Evolutionary conservation across 2,888 invertebrate species (phyloP).

Genomic region (Leptarthrus brevirostris): DNA sequence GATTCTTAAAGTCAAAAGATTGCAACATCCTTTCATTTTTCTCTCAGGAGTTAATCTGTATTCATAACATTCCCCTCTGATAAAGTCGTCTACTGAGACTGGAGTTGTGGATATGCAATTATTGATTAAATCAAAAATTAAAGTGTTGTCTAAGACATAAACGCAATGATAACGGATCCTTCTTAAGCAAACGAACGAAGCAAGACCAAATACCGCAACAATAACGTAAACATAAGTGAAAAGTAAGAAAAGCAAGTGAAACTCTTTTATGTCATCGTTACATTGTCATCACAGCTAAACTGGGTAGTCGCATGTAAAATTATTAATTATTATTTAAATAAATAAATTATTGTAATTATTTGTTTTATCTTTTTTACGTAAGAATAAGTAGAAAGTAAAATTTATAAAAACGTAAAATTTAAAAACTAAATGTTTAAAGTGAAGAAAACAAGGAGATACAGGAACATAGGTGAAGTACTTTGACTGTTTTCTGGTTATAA

Average conservation of each 20-base stretch:
- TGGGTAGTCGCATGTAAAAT: conserved; percentile 69
- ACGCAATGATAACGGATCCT: no score
- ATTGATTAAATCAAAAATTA: no score
- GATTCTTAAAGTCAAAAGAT: no score
- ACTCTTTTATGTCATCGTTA: neutral
- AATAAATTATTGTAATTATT: conserved; percentile 47
- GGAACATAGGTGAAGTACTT: conserved; percentile 23
- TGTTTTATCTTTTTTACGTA: conserved; percentile 38
- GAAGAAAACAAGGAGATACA: conserved; percentile 37
- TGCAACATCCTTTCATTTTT: no score
- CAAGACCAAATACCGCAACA: conserved; percentile 36
- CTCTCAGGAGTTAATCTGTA: no score
- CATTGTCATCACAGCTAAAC: conserved; percentile 62
- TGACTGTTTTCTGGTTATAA: conserved; percentile 44
- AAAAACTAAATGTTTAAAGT: neutral
- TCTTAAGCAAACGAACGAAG: conserved; percentile 1
- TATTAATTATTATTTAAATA: conserved; percentile 53
- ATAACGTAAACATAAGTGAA: conserved; percentile 15
- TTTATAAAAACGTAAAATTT: no score
- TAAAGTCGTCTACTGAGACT: no score
- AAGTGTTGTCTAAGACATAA: no score
- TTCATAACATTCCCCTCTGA: no score
- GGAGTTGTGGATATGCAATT: no score
- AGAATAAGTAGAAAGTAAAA: conserved; percentile 29
- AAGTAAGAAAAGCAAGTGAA: neutral